A percentile compares a stretch with the other conserved stretches of the same genome.
Conservation (phyloP, 2,888 invertebrate species). For the Aleiodes testaceus region DNA sequence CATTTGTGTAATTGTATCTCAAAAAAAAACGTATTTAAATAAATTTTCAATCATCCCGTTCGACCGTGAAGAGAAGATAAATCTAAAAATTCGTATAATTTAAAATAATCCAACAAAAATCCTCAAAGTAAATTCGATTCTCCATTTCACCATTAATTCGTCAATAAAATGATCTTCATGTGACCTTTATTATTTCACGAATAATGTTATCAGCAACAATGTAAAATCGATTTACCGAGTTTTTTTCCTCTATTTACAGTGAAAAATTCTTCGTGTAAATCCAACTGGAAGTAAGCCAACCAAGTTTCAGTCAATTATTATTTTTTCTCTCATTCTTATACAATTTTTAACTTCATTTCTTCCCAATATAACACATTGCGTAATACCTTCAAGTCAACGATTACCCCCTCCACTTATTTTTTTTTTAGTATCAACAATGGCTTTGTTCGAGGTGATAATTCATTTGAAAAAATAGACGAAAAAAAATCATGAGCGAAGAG, state of each 20-base stretch:
- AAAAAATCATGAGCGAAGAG: no score
- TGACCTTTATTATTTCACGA: no score
- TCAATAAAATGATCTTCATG: no score
- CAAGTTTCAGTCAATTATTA: background rate
- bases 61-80: slow-evolving; percentile 25
- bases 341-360: background rate
- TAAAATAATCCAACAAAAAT: background rate
- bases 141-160: background rate
- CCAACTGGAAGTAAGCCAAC: slow-evolving; percentile 2
- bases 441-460: no score
- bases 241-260: background rate
- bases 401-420: background rate
- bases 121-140: background rate
- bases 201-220: background rate
- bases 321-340: background rate
- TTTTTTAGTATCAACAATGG: no score
- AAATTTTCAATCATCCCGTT: background rate
- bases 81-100: background rate
- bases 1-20: background rate
- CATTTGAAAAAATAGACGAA: no score
- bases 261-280: background rate
- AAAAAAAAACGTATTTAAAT: no score
- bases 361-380: slow-evolving; percentile 1
- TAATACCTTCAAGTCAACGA: background rate
- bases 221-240: background rate